phyloP scores from a whole-genome alignment of 2,113 vertebrate species.

The Microcebus ravelobensis region DNA sequence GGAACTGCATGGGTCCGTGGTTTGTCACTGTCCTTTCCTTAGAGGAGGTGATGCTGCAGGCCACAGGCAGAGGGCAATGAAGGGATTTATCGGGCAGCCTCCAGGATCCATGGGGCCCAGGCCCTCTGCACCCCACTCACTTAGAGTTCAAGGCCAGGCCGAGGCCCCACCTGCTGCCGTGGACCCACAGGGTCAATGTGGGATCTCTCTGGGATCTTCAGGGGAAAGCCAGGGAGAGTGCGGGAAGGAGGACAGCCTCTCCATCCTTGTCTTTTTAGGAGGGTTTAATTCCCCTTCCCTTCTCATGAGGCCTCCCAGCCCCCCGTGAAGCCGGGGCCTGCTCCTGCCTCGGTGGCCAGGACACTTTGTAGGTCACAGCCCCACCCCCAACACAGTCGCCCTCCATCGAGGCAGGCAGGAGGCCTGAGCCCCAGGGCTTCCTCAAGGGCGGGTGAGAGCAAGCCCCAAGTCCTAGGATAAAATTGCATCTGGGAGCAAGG shows the following conservation, averaged over 20 bases:
- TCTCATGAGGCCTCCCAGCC: not conserved
- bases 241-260: not conserved
- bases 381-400: not conserved
- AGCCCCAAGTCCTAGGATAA: not conserved
- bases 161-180: not conserved
- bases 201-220: not conserved
- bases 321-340: not conserved
- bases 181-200: rapidly evolving
- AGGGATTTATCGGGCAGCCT: not conserved
- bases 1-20: not conserved
- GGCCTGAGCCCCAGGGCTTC: not conserved
- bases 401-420: not conserved
- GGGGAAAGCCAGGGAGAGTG: not conserved
- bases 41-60: not conserved
- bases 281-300: not conserved
- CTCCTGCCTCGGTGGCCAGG: not conserved
- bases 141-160: not conserved
- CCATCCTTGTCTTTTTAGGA: not conserved
- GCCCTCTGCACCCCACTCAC: no score
- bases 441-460: not conserved
- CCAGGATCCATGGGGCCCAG: not conserved
- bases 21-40: not conserved
- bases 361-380: not conserved
- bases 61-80: not conserved
- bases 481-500: not conserved